phyloP scores from a whole-genome alignment of 2,113 vertebrate genomes.

The Varanus salvator region DNA sequence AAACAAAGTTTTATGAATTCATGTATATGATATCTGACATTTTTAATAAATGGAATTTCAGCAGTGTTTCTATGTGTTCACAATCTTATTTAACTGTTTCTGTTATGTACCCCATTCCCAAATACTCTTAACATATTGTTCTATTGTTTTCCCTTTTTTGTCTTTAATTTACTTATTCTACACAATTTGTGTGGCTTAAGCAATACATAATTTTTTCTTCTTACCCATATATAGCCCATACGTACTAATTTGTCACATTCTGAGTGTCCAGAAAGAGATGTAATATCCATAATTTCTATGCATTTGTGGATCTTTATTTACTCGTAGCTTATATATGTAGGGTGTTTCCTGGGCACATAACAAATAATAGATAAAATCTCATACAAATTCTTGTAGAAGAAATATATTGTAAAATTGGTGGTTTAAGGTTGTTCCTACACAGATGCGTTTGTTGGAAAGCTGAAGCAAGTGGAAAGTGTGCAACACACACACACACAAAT shows the following conservation, averaged over 20 bases:
- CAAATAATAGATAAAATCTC: background rate
- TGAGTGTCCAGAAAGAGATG: conserved; percentile 77
- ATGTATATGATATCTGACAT: conserved; percentile 36
- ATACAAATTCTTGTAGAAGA: conserved; percentile 14
- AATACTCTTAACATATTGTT: conserved; percentile 45
- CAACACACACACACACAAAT: background rate
- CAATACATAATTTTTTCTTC: conserved; percentile 60
- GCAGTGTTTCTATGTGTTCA: background rate
- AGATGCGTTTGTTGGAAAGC: background rate
- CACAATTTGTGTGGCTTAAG: conserved; percentile 55
- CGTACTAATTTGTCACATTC: conserved; percentile 62
- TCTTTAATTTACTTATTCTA: conserved; percentile 63
- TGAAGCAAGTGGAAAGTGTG: background rate
- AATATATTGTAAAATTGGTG: conserved; percentile 35
- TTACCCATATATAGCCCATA: conserved; percentile 58
- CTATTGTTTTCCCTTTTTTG: conserved; percentile 65
- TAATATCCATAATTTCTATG: conserved; percentile 64
- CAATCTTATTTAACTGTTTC: conserved; percentile 61
- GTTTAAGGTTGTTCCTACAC: background rate
- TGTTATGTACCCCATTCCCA: conserved; percentile 22
- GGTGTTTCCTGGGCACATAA: background rate
- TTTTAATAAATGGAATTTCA: conserved; percentile 23
- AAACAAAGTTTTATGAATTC: conserved; percentile 25
- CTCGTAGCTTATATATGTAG: background rate
- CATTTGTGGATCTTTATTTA: conserved; percentile 56